Percentiles rank a stretch among this genome's conserved stretches.
phyloP scores from a whole-genome alignment of 2,113 vertebrate species.

The Paradoxurus hermaphroditus region DNA sequence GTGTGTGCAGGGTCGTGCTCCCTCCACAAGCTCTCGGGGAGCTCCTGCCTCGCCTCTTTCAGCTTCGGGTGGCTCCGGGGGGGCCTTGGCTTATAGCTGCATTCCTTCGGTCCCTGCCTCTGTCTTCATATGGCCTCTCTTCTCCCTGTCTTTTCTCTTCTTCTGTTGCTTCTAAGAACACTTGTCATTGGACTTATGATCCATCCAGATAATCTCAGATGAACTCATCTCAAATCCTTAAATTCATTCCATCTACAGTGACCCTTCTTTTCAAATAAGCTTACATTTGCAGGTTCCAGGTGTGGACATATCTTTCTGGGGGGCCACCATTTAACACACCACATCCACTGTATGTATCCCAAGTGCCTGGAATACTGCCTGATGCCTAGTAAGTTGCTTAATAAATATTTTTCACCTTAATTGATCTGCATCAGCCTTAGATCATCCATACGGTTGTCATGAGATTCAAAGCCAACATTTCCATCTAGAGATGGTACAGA shows the following conservation, averaged over 20 bases:
- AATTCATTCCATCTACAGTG: background rate
- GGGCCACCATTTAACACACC: background rate
- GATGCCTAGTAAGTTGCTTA: background rate
- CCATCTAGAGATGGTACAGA: fast-evolving
- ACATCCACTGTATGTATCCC: background rate
- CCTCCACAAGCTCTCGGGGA: background rate
- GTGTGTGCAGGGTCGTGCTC: background rate
- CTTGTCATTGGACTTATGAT: background rate
- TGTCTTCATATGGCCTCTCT: background rate
- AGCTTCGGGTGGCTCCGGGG: too few relatives aligned
- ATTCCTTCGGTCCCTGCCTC: background rate
- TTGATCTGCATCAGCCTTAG: background rate
- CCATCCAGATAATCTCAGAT: background rate
- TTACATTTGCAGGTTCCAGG: background rate
- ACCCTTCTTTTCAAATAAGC: background rate
- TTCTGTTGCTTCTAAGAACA: background rate
- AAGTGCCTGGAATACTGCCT: background rate
- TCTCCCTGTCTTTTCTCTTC: background rate
- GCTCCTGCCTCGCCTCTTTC: too few relatives aligned
- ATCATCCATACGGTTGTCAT: background rate
- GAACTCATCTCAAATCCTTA: background rate
- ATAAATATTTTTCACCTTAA: background rate
- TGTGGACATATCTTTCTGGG: background rate
- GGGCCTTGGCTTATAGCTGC: background rate
- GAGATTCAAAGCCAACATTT: background rate